These are phyloP conservation scores for Zosterops hypoxanthus DNA, from an alignment of 2,113 vertebrate species.

Conservation along the genomic window DNA sequence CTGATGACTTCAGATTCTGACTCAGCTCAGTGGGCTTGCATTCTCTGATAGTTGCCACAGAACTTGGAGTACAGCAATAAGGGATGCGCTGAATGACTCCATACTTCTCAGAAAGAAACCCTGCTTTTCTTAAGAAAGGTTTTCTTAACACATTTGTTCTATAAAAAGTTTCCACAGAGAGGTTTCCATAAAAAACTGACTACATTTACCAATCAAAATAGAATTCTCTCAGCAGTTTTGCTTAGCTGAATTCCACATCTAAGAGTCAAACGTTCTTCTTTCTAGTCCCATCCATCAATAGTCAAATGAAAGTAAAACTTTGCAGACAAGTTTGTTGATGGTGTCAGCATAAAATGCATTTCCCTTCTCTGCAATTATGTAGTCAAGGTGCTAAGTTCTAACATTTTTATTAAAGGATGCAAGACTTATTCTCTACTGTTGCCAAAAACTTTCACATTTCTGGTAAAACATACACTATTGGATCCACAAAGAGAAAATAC, in stretches of 20 bases:
- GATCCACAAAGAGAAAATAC: background rate
- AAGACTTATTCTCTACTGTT: background rate
- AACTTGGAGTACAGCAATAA: background rate
- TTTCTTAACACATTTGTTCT: background rate
- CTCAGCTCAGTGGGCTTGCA: background rate
- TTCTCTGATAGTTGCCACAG: background rate
- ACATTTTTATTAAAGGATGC: background rate
- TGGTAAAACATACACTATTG: background rate
- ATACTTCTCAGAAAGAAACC: too few species aligned
- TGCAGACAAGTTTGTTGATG: background rate
- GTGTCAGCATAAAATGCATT: background rate
- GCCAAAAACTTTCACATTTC: background rate
- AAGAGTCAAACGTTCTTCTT: background rate
- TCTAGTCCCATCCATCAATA: background rate
- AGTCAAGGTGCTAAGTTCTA: background rate
- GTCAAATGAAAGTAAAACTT: background rate
- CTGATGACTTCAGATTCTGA: background rate
- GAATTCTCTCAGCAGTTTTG: background rate
- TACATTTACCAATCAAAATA: background rate
- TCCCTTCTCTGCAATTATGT: background rate
- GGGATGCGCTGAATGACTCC: background rate
- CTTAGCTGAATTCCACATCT: background rate
- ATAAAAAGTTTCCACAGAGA: background rate
- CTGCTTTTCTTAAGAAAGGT: background rate
- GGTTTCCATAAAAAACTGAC: background rate